phyloP scores from a whole-genome alignment of 2,888 invertebrate species.

The Amblyteles armatorius region DNA sequence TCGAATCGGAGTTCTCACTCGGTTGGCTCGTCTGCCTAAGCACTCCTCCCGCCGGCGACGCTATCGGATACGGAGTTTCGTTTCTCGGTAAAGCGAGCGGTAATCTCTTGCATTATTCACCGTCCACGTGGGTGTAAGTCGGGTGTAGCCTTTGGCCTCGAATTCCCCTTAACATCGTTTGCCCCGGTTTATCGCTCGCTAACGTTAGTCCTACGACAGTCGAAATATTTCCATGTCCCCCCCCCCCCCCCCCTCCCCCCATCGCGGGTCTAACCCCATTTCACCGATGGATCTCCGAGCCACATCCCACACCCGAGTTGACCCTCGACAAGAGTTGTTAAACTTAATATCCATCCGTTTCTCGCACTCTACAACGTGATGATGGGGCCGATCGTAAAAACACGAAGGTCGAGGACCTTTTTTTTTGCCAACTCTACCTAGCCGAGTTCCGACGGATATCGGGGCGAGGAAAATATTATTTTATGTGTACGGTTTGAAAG shows the following conservation, averaged over 20 bases:
- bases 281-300: conserved; percentile 17
- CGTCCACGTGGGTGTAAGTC: conserved; percentile 69
- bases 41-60: conserved; percentile 35
- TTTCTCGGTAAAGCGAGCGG: conserved; percentile 60
- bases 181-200: conserved; percentile 68
- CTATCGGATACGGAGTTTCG: conserved; percentile 45
- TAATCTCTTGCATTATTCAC: conserved; percentile 76
- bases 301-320: conserved; percentile 45
- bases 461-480: conserved; percentile 14
- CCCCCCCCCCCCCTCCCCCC: conserved; percentile 12
- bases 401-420: neutral
- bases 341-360: conserved; percentile 34
- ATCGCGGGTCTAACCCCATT: conserved; percentile 4
- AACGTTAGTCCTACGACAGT: conserved; percentile 53
- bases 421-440: neutral
- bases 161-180: conserved; percentile 65
- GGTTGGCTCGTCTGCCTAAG: conserved; percentile 31
- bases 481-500: neutral
- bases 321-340: conserved; percentile 45
- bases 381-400: conserved; percentile 48
- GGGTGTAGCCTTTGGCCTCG: conserved; percentile 59
- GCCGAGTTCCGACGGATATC: neutral
- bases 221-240: conserved; percentile 43
- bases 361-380: conserved; percentile 19
- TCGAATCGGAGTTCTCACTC: conserved; percentile 24